Percentiles rank a stretch among this genome's conserved stretches.
Evolutionary conservation across 2,113 vertebrate genomes (phyloP).

Genomic region (Mesitornis unicolor): DNA sequence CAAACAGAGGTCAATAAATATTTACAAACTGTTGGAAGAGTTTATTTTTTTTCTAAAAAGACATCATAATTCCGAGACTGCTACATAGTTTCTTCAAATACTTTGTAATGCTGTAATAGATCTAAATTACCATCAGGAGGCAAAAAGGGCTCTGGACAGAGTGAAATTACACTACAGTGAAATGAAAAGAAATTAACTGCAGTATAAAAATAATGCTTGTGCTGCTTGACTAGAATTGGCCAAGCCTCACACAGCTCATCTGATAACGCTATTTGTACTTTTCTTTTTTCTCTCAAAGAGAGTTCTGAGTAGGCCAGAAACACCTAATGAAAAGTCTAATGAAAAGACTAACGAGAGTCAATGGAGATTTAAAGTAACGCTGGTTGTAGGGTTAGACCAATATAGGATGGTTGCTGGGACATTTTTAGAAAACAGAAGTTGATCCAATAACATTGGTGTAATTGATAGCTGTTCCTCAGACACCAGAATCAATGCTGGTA

Average conservation of each 20-base stretch:
- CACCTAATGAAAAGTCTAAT: neutral
- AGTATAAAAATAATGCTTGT: constrained; percentile 5
- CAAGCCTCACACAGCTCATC: constrained; percentile 9
- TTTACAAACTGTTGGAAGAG: neutral
- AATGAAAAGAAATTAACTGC: neutral
- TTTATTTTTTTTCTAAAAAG: neutral
- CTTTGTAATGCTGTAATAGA: constrained; percentile 20
- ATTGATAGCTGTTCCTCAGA: neutral
- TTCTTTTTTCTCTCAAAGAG: constrained; percentile 1
- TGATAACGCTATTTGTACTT: neutral
- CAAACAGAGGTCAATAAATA: neutral
- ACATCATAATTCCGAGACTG: neutral
- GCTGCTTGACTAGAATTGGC: constrained; percentile 4
- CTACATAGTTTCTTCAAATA: constrained; percentile 9
- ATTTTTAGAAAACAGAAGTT: neutral
- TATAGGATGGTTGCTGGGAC: neutral
- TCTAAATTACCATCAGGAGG: constrained; percentile 20
- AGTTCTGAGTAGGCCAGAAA: neutral
- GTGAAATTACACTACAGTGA: neutral
- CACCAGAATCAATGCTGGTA: neutral
- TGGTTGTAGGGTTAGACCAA: neutral
- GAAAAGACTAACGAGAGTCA: neutral
- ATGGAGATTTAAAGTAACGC: neutral
- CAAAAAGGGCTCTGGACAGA: constrained; percentile 8
- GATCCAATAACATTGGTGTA: neutral